Conservation (phyloP, 2,797 vertebrate genomes). For the Centroberyx gerrardi region DNA sequence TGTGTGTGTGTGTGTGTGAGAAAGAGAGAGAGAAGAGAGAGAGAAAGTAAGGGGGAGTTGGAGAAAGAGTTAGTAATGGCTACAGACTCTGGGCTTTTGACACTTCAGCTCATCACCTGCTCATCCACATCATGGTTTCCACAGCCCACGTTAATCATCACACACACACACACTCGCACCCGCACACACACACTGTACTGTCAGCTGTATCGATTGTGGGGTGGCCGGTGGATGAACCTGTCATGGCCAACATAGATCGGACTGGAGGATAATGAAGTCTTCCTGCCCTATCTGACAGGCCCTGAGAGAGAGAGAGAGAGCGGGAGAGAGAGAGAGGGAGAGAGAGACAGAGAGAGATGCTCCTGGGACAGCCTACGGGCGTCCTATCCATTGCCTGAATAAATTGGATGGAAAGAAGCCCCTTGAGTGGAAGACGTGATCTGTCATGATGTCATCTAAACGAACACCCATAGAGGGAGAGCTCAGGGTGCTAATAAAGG, state of each 20-base stretch:
- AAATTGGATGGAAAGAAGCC: constrained; percentile 82
- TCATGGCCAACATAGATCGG: constrained; percentile 84
- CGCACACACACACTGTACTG: constrained; percentile 66
- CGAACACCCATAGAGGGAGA: constrained; percentile 59
- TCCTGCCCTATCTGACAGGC: constrained; percentile 81
- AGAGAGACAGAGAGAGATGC: constrained; percentile 63
- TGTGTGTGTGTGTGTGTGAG: neutral
- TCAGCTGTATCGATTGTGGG: constrained; percentile 82
- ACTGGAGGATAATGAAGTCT: constrained; percentile 87
- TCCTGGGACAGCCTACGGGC: constrained; percentile 73
- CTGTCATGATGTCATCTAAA: constrained; percentile 83
- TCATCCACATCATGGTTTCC: constrained; percentile 73
- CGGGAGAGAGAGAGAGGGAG: constrained; percentile 17
- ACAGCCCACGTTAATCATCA: constrained; percentile 61
- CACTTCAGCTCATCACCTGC: constrained; percentile 73
- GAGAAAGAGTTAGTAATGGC: constrained; percentile 54
- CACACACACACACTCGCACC: constrained; percentile 23
- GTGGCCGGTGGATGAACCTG: constrained; percentile 84
- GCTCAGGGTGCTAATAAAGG: constrained; percentile 73
- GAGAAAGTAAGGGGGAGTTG: constrained; percentile 35
- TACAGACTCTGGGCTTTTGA: constrained; percentile 66
- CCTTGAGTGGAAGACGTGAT: constrained; percentile 76
- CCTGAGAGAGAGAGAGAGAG: constrained; percentile 31
- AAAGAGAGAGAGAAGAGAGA: neutral
- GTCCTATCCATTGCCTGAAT: constrained; percentile 75